phyloP scores from a whole-genome alignment of 2,797 vertebrate genomes.

The Clangula hyemalis region DNA sequence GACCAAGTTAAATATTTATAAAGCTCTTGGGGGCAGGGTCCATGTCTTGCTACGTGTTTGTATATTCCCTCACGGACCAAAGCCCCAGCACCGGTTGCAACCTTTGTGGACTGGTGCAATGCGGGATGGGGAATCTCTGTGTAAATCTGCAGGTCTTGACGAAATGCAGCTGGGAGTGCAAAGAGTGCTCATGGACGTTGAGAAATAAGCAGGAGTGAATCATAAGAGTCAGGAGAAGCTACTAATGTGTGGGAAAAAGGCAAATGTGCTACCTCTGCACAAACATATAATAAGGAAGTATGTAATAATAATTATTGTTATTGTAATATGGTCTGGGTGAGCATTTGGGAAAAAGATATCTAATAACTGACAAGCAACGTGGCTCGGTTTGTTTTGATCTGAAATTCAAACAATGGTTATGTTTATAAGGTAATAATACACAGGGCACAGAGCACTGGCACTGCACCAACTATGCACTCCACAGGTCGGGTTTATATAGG shows the following conservation, averaged over 20 bases:
- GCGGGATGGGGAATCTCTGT: neutral
- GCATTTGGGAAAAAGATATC: conserved; percentile 66
- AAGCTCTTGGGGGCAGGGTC: conserved; percentile 54
- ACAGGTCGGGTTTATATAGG: conserved; percentile 69
- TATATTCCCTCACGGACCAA: neutral
- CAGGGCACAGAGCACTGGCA: conserved; percentile 69
- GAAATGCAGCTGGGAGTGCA: conserved; percentile 17
- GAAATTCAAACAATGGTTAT: conserved; percentile 74
- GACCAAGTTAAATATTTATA: conserved; percentile 64
- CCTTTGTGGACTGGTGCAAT: neutral
- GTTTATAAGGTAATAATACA: conserved; percentile 70
- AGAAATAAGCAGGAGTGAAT: conserved; percentile 66
- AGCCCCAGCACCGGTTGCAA: neutral
- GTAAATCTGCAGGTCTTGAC: conserved; percentile 18
- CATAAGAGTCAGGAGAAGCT: conserved; percentile 67
- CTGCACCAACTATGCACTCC: conserved; percentile 59
- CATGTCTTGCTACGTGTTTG: neutral
- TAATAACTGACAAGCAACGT: conserved; percentile 63
- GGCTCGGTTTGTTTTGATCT: conserved; percentile 73
- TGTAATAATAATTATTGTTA: conserved; percentile 76
- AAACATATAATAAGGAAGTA: conserved; percentile 76
- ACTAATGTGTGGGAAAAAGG: conserved; percentile 72
- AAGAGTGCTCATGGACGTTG: conserved; percentile 41
- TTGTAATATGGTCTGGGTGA: conserved; percentile 61
- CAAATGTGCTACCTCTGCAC: conserved; percentile 69